Evolutionary conservation across 53 echinoderm and acorn worm genomes (phyloP), one percentile per base, ranked within the genome.

Genomic region (Zoroaster sp.): DNA sequence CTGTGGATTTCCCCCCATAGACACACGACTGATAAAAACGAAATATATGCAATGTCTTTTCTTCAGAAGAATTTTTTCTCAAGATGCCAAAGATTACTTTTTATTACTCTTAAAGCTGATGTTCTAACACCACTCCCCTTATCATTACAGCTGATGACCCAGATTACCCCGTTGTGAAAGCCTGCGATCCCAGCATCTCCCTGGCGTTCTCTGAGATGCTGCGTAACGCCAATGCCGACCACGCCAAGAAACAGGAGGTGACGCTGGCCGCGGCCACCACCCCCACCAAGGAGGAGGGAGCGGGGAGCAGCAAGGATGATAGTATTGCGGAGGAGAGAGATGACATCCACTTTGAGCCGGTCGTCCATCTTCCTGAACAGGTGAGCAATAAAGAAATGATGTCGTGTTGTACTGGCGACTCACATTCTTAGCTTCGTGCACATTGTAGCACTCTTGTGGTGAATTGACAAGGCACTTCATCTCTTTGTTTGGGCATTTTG

Each of bases 311-410:
- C 83, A 89, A 40, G 79, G 83, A 71, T 83, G 49, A 83, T 20
- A 49, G 78, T 21, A 4, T 88, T 17, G 52, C 82, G 4, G 89
- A 89, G 65, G 92, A 92, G 3, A 40, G 92, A 14, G 94, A 95
- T 65, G 93, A 97, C 28, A 94, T 96, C 74, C 92, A 99, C 88
- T 99, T 96, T 89, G 92, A 99, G 15, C 99, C 99, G 0, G 78
- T 99, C 28, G 93, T 96, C 21, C 89, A 94, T 18, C 73, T 99
- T 37, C 93, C 94, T 5, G 93, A 94, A 23, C 83, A 96, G 70
- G 90, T 92, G 23, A 87, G 44, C 33, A n/a, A 23, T 18, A 4
- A 20, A 21, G 88, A 88, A 65, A 94, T 88, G 65, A 40, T 4
- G 65, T 44, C 45, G 44, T 23, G 65, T 65, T 63, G 63, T n/a